phyloP scores from a whole-genome alignment of 2,113 vertebrate species.

The Artemisiospiza belli region DNA sequence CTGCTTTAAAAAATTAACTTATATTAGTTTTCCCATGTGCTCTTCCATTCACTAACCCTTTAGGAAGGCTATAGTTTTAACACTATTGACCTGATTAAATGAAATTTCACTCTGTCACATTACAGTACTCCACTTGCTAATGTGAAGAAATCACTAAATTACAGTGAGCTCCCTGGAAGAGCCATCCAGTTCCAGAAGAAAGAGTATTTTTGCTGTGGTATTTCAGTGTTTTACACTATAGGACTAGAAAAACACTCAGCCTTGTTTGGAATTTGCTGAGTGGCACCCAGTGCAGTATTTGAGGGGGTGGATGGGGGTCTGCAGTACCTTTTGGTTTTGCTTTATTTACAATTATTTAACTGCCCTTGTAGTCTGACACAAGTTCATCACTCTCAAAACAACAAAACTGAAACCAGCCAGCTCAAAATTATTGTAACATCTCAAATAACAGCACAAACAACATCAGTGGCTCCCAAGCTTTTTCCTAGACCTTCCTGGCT shows the following conservation, averaged over 20 bases:
- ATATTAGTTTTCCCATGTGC: background rate
- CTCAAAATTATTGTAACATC: background rate
- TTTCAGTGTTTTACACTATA: background rate
- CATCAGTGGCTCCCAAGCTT: background rate
- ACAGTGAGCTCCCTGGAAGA: background rate
- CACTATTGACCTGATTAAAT: conserved; percentile 1
- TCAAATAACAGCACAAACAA: background rate
- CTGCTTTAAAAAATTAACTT: background rate
- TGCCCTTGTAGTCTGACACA: background rate
- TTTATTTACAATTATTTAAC: background rate
- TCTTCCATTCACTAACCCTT: background rate
- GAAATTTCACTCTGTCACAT: background rate
- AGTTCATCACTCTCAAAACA: background rate
- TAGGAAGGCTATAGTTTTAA: background rate
- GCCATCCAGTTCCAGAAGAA: background rate
- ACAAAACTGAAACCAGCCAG: background rate
- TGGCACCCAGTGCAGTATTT: background rate
- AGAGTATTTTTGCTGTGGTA: background rate
- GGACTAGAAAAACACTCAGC: background rate
- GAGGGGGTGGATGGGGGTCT: background rate
- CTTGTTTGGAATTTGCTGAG: background rate
- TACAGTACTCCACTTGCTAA: background rate
- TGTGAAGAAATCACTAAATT: background rate
- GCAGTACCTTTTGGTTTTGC: background rate
- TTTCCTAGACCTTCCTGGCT: background rate